Percentiles rank a stretch among this genome's conserved stretches.
These are phyloP conservation scores for Megalonaias nervosa DNA, from an alignment of 1,140 invertebrate species.

Conservation along the genomic window DNA sequence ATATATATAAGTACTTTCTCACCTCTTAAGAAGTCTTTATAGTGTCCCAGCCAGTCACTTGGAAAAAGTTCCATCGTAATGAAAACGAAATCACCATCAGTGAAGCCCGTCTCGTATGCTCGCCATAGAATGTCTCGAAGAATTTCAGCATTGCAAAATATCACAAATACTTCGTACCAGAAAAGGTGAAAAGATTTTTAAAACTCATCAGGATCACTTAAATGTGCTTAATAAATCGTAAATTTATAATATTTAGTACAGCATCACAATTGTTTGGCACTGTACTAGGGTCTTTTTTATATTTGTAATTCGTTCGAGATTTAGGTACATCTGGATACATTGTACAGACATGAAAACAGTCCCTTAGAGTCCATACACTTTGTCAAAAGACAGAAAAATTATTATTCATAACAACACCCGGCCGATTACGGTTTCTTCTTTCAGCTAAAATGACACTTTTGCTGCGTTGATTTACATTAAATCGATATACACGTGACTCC, in stretches of 20 bases:
- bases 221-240: neutral
- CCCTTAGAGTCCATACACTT: too few species aligned
- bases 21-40: constrained; percentile 45
- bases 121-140: constrained; percentile 39
- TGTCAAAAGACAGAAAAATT: too few species aligned
- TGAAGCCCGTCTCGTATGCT: constrained; percentile 41
- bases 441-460: too few species aligned
- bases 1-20: neutral
- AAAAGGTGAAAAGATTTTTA: neutral
- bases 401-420: too few species aligned
- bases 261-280: neutral
- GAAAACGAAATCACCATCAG: constrained; percentile 43
- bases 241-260: neutral
- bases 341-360: too few species aligned
- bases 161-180: constrained; percentile 38
- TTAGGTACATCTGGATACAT: too few species aligned
- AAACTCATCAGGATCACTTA: neutral
- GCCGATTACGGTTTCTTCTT: too few species aligned
- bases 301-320: too few species aligned
- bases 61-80: constrained; percentile 52
- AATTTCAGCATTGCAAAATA: constrained; percentile 43
- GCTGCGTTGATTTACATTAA: too few species aligned
- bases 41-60: constrained; percentile 48
- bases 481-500: too few species aligned
- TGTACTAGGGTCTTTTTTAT: too few species aligned